Conservation (phyloP, 2,113 vertebrate genomes). For the Colaptes auratus region DNA sequence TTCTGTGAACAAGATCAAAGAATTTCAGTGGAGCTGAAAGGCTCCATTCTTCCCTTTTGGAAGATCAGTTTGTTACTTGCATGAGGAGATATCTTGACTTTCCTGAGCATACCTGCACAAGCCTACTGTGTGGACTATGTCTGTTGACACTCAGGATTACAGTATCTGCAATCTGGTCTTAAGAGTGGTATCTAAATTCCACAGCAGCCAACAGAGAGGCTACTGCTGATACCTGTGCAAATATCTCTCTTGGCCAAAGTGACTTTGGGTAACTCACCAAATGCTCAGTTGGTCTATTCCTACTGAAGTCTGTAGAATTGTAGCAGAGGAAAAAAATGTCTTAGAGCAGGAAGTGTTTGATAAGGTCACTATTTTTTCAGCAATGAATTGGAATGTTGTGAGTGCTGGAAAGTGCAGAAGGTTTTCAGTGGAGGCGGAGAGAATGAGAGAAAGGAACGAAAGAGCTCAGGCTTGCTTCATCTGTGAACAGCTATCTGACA, state of each 20-base stretch:
- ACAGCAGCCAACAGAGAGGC: not conserved
- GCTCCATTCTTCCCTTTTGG: not conserved
- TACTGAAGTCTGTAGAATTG: not conserved
- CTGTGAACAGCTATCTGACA: not conserved
- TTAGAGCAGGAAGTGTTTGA: not conserved
- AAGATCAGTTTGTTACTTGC: not conserved
- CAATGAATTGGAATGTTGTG: rapidly evolving
- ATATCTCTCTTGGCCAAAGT: not conserved
- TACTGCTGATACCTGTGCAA: not conserved
- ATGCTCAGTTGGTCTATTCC: not conserved
- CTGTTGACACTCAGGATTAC: not conserved
- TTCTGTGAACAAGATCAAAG: not conserved
- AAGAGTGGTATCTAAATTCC: not conserved
- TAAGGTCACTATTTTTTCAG: not conserved
- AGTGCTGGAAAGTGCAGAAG: not conserved
- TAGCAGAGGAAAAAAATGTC: not conserved
- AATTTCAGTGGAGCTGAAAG: not conserved
- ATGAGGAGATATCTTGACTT: not conserved
- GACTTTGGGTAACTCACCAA: not conserved
- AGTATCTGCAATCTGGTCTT: not conserved
- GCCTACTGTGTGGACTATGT: not conserved
- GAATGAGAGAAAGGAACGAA: not conserved
- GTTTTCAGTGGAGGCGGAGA: not conserved
- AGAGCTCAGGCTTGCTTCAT: not conserved
- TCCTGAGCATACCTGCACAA: not conserved